Conservation (phyloP, 2,888 invertebrate species). For the Labia minor region DNA sequence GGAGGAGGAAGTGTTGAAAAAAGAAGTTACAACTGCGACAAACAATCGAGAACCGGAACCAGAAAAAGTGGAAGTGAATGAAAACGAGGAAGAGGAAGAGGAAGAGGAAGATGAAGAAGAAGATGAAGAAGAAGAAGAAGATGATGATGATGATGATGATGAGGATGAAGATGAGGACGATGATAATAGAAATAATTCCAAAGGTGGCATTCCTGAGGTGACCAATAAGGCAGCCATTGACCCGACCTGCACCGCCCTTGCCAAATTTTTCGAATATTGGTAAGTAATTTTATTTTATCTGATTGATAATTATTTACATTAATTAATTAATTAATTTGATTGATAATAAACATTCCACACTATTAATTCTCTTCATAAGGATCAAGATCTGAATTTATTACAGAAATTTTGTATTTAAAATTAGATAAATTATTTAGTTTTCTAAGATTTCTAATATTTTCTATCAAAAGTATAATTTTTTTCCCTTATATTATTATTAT, state of each 20-base stretch:
- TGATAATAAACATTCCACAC: no score
- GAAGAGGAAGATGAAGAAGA: conserved; percentile 20
- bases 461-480: no score
- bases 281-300: background rate
- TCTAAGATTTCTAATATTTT: no score
- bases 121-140: conserved; percentile 9
- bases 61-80: conserved; percentile 20
- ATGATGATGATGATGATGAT: conserved; percentile 17
- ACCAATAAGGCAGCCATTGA: background rate
- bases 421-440: no score
- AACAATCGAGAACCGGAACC: no score
- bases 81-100: conserved; percentile 24
- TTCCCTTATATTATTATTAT: no score
- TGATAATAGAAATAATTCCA: background rate
- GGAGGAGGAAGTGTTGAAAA: conserved; percentile 19
- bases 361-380: no score
- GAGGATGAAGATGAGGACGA: conserved; percentile 16
- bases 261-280: background rate
- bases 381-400: no score
- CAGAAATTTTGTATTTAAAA: no score
- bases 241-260: background rate
- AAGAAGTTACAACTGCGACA: background rate
- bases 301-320: no score
- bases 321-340: no score
- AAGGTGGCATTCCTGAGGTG: conserved; percentile 8